These are phyloP conservation scores for Lepidochitona cinerea DNA, from an alignment of 2,888 invertebrate genomes.

Conservation along the genomic window DNA sequence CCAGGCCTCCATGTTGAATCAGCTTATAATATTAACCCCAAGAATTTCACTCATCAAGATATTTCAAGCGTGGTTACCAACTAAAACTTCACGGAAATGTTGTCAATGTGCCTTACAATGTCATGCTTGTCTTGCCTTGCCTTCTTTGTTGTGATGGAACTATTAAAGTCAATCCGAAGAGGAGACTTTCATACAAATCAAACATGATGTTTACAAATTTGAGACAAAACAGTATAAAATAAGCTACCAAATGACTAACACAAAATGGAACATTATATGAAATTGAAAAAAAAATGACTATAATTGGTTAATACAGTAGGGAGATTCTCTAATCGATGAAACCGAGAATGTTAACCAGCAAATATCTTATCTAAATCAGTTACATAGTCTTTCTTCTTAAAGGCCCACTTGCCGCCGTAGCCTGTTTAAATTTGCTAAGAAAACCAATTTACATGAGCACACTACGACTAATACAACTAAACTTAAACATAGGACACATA, in stretches of 20 bases:
- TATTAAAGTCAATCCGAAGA: not conserved
- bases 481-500: no score
- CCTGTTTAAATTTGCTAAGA: no score
- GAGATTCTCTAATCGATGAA: not conserved
- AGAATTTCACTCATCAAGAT: not conserved
- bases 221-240: not conserved
- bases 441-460: no score
- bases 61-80: not conserved
- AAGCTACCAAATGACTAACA: not conserved
- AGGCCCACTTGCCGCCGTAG: no score
- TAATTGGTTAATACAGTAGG: not conserved
- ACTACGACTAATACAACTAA: no score
- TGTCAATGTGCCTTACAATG: not conserved
- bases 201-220: not conserved
- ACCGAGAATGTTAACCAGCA: no score
- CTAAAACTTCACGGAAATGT: not conserved
- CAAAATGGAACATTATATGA: constrained; percentile 4
- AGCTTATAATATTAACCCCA: not conserved
- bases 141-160: not conserved
- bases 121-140: not conserved
- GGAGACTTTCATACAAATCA: not conserved
- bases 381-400: no score
- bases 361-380: no score
- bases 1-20: no score
- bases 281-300: not conserved